phyloP scores from a whole-genome alignment of 2,113 vertebrate species.

The Riparia riparia region DNA sequence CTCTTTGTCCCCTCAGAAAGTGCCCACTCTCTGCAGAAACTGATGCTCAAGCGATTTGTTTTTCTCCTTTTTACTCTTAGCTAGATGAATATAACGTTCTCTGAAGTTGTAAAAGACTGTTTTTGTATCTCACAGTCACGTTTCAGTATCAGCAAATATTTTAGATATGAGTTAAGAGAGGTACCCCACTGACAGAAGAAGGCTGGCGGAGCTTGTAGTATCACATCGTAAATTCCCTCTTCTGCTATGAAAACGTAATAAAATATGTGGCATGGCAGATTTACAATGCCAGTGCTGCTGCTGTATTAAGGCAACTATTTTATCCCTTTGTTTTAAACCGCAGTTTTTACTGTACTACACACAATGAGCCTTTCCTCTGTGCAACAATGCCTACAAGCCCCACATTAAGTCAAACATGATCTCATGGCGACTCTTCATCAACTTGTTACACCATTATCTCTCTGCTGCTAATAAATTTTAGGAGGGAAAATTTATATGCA shows the following conservation, averaged over 20 bases:
- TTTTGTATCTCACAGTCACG: constrained; percentile 27
- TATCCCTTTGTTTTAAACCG: constrained; percentile 48
- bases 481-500: constrained; percentile 15
- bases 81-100: constrained; percentile 17
- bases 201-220: constrained; percentile 52
- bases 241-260: constrained; percentile 68
- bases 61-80: neutral
- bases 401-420: constrained; percentile 11
- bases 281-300: constrained; percentile 51
- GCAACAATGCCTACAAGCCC: neutral
- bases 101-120: neutral
- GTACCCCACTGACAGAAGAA: constrained; percentile 62
- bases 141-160: constrained; percentile 71
- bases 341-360: constrained; percentile 8
- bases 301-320: constrained; percentile 44
- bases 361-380: constrained; percentile 7
- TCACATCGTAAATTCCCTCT: constrained; percentile 69
- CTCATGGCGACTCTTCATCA: neutral
- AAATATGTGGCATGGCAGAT: constrained; percentile 64
- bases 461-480: constrained; percentile 24
- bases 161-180: constrained; percentile 64
- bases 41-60: neutral
- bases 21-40: neutral
- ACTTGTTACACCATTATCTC: neutral
- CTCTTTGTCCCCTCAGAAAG: neutral